Percentiles rank a stretch among this genome's conserved stretches.
phyloP scores from a whole-genome alignment of 1,140 invertebrate species.

The Leucophenga varia region DNA sequence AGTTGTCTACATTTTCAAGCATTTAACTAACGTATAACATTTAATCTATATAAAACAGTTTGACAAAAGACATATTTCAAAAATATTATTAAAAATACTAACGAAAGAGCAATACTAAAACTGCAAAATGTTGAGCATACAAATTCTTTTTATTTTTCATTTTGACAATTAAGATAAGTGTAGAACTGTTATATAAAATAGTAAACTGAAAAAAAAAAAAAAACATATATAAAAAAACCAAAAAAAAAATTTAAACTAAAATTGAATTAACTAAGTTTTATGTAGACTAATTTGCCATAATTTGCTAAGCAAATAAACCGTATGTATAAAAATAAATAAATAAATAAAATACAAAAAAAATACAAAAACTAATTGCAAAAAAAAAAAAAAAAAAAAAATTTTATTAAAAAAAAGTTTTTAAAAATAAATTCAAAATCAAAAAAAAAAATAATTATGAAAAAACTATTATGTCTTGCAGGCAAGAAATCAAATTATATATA shows the following conservation, averaged over 20 bases:
- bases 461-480: conserved; percentile 21
- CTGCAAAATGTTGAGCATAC: too few relatives aligned
- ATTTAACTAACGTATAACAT: too few relatives aligned
- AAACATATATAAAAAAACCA: too few relatives aligned
- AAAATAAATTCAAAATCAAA: conserved; percentile 28
- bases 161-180: too few relatives aligned
- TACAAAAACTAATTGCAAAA: conserved; percentile 6
- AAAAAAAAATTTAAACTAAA: too few relatives aligned
- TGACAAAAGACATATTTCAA: too few relatives aligned
- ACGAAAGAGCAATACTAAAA: conserved; percentile 23
- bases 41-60: too few relatives aligned
- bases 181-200: conserved; percentile 23
- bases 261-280: conserved; percentile 22
- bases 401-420: conserved; percentile 41
- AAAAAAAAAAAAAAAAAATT: conserved; percentile 39
- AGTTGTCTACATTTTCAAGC: too few relatives aligned
- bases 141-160: too few relatives aligned
- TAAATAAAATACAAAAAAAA: conserved; percentile 20
- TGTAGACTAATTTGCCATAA: conserved; percentile 51
- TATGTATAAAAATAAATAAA: conserved; percentile 10
- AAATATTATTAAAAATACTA: too few relatives aligned
- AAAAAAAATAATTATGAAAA: conserved; percentile 19
- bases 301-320: conserved; percentile 48
- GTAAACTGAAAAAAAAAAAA: too few relatives aligned
- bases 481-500: conserved; percentile 17